Evolutionary conservation across 2,888 invertebrate species (phyloP).

Genomic region (Drosophila hamatofila): DNA sequence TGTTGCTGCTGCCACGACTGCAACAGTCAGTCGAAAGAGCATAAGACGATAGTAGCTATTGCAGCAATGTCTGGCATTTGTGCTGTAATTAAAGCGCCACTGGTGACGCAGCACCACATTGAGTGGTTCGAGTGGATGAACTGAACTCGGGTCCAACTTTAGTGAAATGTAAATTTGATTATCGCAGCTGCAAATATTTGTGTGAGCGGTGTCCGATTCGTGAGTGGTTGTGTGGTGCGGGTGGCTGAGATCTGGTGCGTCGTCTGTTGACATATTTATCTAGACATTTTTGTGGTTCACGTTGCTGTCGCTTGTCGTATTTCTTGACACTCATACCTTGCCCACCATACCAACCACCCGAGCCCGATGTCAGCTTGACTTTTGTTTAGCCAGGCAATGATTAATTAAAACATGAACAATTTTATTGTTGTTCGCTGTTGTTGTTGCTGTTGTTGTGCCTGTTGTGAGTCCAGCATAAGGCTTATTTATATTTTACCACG

Average conservation of each 20-base stretch:
- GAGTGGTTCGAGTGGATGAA: constrained; percentile 11
- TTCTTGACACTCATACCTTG: constrained; percentile 28
- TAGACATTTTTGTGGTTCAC: constrained; percentile 68
- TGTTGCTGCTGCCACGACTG: constrained; percentile 58
- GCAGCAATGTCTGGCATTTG: constrained; percentile 21
- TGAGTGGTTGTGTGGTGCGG: neutral
- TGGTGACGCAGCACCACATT: constrained; percentile 14
- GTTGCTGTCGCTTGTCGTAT: constrained; percentile 42
- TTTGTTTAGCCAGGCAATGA: constrained; percentile 60
- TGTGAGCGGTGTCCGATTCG: constrained; percentile 20
- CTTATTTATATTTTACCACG: constrained; percentile 54
- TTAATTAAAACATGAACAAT: constrained; percentile 64
- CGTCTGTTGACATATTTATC: constrained; percentile 74
- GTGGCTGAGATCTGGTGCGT: constrained; percentile 2
- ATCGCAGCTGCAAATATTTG: constrained; percentile 76
- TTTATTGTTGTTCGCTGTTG: constrained; percentile 31
- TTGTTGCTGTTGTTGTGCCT: constrained; percentile 20
- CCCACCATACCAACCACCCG: neutral
- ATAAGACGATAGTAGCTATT: constrained; percentile 16
- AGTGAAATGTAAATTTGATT: constrained; percentile 79
- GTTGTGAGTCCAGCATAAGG: constrained; percentile 43
- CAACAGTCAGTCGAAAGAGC: constrained; percentile 31
- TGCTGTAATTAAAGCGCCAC: constrained; percentile 38
- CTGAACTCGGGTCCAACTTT: neutral
- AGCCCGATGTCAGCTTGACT: constrained; percentile 31